phyloP scores from a whole-genome alignment of 2,113 vertebrate genomes.

The Casuarius casuarius region DNA sequence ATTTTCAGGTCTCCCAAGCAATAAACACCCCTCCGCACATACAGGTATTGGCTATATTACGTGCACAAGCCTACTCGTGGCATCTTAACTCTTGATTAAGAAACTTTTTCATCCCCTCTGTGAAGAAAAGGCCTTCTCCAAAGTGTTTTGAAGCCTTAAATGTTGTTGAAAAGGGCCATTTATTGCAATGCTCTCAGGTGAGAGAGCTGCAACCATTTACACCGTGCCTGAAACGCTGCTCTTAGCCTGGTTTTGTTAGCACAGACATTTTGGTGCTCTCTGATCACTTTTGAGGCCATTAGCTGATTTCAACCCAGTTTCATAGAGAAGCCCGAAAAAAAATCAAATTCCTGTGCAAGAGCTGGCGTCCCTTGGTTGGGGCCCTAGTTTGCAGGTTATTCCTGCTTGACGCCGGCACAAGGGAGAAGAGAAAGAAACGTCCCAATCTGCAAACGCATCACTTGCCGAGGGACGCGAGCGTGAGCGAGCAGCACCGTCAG shows the following conservation, averaged over 20 bases:
- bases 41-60: fast-evolving
- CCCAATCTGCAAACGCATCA: background rate
- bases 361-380: background rate
- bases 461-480: background rate
- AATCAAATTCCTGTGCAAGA: background rate
- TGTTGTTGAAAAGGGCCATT: background rate
- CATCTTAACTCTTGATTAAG: background rate
- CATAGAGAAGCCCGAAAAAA: background rate
- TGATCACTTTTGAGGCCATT: background rate
- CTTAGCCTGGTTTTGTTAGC: background rate
- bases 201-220: background rate
- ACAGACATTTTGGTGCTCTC: background rate
- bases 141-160: background rate
- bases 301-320: background rate
- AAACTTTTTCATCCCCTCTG: background rate
- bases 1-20: background rate
- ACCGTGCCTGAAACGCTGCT: background rate
- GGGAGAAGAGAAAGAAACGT: background rate
- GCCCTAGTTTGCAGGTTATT: background rate
- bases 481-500: background rate
- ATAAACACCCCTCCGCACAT: background rate
- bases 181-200: background rate
- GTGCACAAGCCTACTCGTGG: background rate
- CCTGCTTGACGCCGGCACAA: background rate
- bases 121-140: background rate